Conservation (phyloP, 2,888 invertebrate genomes). For the Drosophila maculinotata region DNA sequence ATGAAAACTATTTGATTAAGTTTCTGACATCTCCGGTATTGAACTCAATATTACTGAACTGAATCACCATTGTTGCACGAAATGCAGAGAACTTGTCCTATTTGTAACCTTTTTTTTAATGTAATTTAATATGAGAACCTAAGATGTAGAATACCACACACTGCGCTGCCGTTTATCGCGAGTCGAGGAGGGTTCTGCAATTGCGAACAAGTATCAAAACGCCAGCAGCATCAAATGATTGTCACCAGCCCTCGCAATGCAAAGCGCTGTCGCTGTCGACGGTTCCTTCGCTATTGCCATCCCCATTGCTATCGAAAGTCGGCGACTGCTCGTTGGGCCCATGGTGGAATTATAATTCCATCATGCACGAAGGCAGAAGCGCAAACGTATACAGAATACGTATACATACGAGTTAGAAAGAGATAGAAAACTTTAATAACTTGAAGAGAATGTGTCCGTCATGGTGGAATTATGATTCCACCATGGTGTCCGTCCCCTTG, state of each 20-base stretch:
- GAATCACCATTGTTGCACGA: conserved; percentile 8
- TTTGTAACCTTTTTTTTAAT: conserved; percentile 40
- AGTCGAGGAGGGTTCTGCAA: conserved; percentile 58
- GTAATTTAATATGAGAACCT: conserved; percentile 46
- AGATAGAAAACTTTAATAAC: no score
- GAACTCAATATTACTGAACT: conserved; percentile 11
- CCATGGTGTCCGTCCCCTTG: no score
- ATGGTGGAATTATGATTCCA: no score
- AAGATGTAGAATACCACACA: conserved; percentile 35
- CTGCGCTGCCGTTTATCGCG: conserved; percentile 53
- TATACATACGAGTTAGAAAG: no score
- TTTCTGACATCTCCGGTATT: conserved; percentile 12
- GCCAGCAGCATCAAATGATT: conserved; percentile 60
- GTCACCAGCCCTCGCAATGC: conserved; percentile 60
- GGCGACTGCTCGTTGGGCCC: not conserved
- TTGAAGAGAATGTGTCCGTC: no score
- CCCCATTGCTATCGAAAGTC: conserved; percentile 12
- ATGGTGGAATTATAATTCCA: no score
- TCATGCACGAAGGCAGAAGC: no score
- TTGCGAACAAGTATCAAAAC: conserved; percentile 52
- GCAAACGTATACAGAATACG: no score
- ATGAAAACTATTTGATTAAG: conserved; percentile 7
- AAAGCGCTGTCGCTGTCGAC: conserved; percentile 23
- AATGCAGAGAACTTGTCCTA: conserved; percentile 20
- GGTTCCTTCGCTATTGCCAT: conserved; percentile 4